Percentiles rank a stretch among this genome's conserved stretches.
Evolutionary conservation across 2,113 vertebrate species (phyloP).

Genomic region (Geococcyx californianus): DNA sequence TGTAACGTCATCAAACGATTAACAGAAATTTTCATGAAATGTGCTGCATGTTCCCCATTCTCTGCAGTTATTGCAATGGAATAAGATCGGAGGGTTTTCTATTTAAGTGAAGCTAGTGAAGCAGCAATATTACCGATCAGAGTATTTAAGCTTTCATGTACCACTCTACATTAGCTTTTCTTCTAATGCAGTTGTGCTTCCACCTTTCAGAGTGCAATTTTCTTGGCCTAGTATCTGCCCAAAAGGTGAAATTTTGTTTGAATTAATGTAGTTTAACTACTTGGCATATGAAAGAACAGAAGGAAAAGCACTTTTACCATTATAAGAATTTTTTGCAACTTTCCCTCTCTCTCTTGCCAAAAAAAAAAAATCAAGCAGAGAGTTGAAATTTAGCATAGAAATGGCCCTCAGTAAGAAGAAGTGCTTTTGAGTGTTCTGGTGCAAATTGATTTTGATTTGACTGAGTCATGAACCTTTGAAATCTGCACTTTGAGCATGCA

Average conservation of each 20-base stretch:
- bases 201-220: neutral
- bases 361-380: neutral
- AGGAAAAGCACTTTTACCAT: slow-evolving; percentile 17
- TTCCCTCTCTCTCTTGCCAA: neutral
- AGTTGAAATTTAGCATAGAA: slow-evolving; percentile 63
- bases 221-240: neutral
- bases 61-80: neutral
- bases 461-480: slow-evolving; percentile 68
- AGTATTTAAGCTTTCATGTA: neutral
- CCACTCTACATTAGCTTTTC: neutral
- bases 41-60: neutral
- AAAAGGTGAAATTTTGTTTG: slow-evolving; percentile 5
- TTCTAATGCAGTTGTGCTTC: neutral
- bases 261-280: slow-evolving; percentile 20
- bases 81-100: neutral
- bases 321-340: neutral
- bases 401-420: slow-evolving; percentile 57
- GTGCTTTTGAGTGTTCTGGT: slow-evolving; percentile 65
- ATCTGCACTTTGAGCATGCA: slow-evolving; percentile 67
- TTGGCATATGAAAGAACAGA: slow-evolving; percentile 20
- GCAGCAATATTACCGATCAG: neutral
- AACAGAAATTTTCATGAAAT: slow-evolving; percentile 20
- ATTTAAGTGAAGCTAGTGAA: neutral
- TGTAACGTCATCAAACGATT: slow-evolving; percentile 22
- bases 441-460: slow-evolving; percentile 71